These are phyloP conservation scores for Ceyx margarethae DNA, from an alignment of 2,113 vertebrate species.

Conservation along the genomic window DNA sequence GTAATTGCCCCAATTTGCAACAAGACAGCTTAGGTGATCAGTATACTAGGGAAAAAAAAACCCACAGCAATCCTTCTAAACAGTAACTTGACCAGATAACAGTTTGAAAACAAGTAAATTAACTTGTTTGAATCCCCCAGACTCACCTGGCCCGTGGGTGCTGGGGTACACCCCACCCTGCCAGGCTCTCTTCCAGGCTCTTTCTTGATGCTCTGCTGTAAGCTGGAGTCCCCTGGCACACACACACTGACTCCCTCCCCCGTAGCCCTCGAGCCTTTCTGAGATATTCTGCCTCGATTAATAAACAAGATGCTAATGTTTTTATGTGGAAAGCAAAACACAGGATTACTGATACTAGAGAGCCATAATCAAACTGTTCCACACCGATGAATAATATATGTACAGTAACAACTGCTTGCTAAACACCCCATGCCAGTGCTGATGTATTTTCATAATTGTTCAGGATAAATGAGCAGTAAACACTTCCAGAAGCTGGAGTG, in stretches of 20 bases:
- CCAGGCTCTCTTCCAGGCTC: neutral
- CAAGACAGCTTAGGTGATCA: neutral
- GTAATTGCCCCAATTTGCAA: neutral
- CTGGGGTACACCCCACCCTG: neutral
- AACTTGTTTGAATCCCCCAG: neutral
- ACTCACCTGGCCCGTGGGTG: neutral
- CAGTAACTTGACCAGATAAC: neutral
- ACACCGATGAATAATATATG: neutral
- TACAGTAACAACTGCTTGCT: slow-evolving; percentile 1
- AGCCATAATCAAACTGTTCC: neutral
- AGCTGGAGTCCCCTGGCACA: neutral
- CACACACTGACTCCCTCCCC: neutral
- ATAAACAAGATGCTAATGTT: slow-evolving; percentile 37
- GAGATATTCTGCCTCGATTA: neutral
- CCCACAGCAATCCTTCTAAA: neutral
- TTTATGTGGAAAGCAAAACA: slow-evolving; percentile 30
- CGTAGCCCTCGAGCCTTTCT: neutral
- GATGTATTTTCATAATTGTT: neutral
- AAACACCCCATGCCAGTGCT: neutral
- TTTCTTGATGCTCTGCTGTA: neutral
- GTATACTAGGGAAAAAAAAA: neutral
- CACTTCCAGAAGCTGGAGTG: neutral
- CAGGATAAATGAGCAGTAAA: slow-evolving; percentile 14
- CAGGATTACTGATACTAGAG: slow-evolving; percentile 1
- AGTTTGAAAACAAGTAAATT: neutral